These are phyloP conservation scores for Bombylius major DNA, from an alignment of 2,888 invertebrate species.

Conservation along the genomic window DNA sequence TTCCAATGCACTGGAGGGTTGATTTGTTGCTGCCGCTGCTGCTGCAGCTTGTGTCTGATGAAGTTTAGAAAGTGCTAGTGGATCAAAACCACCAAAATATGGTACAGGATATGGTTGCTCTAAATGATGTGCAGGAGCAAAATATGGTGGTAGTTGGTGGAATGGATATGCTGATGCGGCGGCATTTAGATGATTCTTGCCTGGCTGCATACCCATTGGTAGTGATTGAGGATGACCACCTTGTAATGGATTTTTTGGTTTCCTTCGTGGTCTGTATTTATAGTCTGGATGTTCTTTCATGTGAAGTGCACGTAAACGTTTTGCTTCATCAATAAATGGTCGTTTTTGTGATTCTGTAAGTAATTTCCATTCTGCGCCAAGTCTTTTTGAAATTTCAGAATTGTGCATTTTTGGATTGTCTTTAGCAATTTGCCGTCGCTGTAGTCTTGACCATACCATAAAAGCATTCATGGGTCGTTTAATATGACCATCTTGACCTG, in stretches of 20 bases:
- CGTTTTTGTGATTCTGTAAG: conserved; percentile 76
- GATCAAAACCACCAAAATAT: conserved; percentile 36
- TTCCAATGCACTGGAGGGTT: conserved; percentile 28
- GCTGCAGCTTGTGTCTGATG: conserved; percentile 33
- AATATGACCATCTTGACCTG: conserved; percentile 60
- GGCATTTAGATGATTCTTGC: conserved; percentile 21
- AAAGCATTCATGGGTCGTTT: conserved; percentile 97
- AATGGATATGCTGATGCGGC: conserved; percentile 47
- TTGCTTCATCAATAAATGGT: conserved; percentile 92
- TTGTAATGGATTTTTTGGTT: conserved; percentile 60
- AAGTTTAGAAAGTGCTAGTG: conserved; percentile 33
- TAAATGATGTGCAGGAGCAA: conserved; percentile 61
- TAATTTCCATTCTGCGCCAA: conserved; percentile 90
- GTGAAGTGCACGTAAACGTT: conserved; percentile 71
- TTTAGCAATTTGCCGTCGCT: conserved; percentile 81
- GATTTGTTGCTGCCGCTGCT: conserved; percentile 30
- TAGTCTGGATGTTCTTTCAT: conserved; percentile 89
- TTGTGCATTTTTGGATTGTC: conserved; percentile 92
- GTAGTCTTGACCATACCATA: conserved; percentile 90
- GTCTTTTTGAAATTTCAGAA: conserved; percentile 77
- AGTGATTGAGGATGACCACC: conserved; percentile 34
- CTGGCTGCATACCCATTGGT: conserved; percentile 15
- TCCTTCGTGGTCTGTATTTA: conserved; percentile 76
- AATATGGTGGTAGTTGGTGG: conserved; percentile 58
- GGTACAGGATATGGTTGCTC: conserved; percentile 42